A percentile compares a stretch with the other conserved stretches of the same genome.
phyloP scores from a whole-genome alignment of 2,888 invertebrate genomes.

The Coecobrya sp. region DNA sequence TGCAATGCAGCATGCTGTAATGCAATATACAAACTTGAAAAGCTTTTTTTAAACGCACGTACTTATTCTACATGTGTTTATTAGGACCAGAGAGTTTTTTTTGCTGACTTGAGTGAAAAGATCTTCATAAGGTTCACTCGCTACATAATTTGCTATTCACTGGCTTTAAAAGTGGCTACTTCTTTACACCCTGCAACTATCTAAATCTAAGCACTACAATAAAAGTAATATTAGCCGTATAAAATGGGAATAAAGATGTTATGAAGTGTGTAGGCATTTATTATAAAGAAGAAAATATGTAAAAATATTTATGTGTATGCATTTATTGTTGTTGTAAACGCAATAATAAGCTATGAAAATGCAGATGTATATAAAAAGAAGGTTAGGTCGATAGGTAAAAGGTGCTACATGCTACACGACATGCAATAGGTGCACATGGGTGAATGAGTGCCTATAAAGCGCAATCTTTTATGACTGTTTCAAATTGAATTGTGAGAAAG shows the following conservation, averaged over 20 bases:
- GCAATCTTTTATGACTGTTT: neutral
- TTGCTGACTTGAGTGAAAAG: neutral
- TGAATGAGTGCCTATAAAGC: neutral
- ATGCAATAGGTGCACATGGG: conserved; percentile 1
- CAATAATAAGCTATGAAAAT: neutral
- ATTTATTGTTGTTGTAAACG: conserved; percentile 18
- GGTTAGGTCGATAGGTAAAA: conserved; percentile 6
- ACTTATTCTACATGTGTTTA: conserved; percentile 15
- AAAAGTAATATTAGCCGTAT: neutral
- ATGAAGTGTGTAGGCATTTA: neutral
- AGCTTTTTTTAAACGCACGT: neutral
- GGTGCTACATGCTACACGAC: neutral
- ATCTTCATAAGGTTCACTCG: neutral
- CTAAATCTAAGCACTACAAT: neutral
- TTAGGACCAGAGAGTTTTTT: neutral
- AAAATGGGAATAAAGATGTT: neutral
- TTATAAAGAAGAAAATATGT: conserved; percentile 14
- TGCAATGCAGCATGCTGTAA: neutral
- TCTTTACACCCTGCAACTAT: neutral
- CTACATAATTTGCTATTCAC: neutral
- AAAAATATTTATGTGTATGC: conserved; percentile 27
- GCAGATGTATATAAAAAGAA: conserved; percentile 36
- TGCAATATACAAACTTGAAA: neutral
- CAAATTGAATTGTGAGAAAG: conserved; percentile 22
- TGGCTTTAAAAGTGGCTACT: neutral